Evolutionary conservation across 2,797 vertebrate genomes (phyloP).

Genomic region (Mycteria americana): DNA sequence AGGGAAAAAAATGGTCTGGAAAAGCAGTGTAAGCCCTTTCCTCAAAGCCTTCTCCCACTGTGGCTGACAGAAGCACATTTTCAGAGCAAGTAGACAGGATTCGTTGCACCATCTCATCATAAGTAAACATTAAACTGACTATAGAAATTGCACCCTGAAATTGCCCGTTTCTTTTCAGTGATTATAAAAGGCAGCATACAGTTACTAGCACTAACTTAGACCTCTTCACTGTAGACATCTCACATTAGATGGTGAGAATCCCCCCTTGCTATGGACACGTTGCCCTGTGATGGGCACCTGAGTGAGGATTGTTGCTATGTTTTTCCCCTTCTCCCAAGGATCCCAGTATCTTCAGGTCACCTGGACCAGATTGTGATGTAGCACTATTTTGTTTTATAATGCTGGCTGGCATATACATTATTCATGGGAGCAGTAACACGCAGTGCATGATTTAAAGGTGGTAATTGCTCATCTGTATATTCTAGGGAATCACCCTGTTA

Average conservation of each 20-base stretch:
- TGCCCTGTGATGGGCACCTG: not conserved
- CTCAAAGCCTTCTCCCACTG: not conserved
- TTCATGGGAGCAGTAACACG: not conserved
- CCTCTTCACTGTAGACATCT: not conserved
- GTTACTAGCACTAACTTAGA: not conserved
- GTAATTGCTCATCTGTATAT: constrained; percentile 14
- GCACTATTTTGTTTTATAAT: not conserved
- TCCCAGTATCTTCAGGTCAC: not conserved
- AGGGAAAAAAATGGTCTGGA: not conserved
- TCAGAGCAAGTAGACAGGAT: not conserved
- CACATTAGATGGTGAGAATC: not conserved
- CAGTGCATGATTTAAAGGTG: not conserved
- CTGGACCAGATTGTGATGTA: not conserved
- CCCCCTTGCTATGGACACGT: accelerated
- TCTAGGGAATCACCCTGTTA: not conserved
- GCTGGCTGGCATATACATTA: not conserved
- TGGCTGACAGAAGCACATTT: not conserved
- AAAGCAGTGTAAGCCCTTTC: not conserved
- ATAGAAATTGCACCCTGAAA: not conserved
- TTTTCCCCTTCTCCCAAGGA: not conserved
- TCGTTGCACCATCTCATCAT: not conserved
- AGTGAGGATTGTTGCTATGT: not conserved
- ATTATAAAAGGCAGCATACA: not conserved
- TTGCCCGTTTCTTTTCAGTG: not conserved
- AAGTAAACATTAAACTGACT: not conserved